A percentile compares a stretch with the other conserved stretches of the same genome.
Evolutionary conservation across 2,797 vertebrate genomes (phyloP).

Genomic region (Silurus aristotelis): DNA sequence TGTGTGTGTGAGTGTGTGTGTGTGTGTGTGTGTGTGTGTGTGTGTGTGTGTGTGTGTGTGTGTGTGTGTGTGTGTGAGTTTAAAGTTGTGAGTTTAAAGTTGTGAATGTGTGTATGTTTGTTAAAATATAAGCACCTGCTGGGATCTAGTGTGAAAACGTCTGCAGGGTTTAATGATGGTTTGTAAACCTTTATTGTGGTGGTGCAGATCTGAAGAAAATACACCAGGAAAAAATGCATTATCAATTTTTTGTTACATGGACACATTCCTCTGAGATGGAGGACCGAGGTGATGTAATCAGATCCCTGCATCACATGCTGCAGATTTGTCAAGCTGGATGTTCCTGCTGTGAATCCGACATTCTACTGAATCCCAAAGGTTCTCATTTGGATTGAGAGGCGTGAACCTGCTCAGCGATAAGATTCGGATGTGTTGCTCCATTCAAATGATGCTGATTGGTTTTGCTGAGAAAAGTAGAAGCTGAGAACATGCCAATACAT

Average conservation of each 20-base stretch:
- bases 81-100: conserved; percentile 9
- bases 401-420: background rate
- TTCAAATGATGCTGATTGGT: background rate
- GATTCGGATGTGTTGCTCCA: background rate
- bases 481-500: background rate
- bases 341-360: background rate
- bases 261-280: background rate
- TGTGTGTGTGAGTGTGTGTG: conserved; percentile 11
- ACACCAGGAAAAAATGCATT: background rate
- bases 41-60: conserved; percentile 20
- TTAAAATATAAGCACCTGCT: background rate
- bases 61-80: background rate
- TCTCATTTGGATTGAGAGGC: background rate
- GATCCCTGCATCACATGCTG: background rate
- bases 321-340: background rate
- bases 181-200: background rate
- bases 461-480: too few species aligned
- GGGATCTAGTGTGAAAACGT: background rate
- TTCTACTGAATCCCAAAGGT: background rate
- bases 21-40: conserved; percentile 21
- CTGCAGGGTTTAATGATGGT: background rate
- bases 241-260: background rate
- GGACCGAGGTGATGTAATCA: background rate
- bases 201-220: background rate
- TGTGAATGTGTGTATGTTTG: too few species aligned